Evolutionary conservation across 2,797 vertebrate species (phyloP).

Genomic region (Caiman crocodilus): DNA sequence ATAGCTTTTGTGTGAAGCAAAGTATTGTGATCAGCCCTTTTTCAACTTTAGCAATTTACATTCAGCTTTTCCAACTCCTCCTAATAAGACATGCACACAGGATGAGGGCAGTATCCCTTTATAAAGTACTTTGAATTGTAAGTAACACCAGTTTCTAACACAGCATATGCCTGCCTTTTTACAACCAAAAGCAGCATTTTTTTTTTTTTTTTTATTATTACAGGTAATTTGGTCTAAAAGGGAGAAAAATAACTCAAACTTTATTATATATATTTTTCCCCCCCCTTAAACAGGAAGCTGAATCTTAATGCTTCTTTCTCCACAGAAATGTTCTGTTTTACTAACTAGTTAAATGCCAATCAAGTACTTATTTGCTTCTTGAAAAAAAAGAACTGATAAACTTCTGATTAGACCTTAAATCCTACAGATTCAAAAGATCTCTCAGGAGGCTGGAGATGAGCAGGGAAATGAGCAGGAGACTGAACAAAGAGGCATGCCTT

Average conservation of each 20-base stretch:
- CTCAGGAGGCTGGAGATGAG: not conserved
- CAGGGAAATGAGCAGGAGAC: not conserved
- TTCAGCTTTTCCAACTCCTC: conserved; percentile 9
- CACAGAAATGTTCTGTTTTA: conserved; percentile 12
- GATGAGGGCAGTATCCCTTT: not conserved
- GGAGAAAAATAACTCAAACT: not conserved
- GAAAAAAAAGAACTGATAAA: conserved; percentile 4
- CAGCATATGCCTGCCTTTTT: not conserved
- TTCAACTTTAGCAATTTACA: conserved; percentile 18
- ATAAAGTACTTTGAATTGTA: not conserved
- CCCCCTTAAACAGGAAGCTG: not conserved
- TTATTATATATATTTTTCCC: not conserved
- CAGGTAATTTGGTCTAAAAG: conserved; percentile 21
- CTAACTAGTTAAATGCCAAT: conserved; percentile 31
- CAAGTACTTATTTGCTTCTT: conserved; percentile 42
- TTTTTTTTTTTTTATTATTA: no score
- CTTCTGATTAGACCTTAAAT: conserved; percentile 51
- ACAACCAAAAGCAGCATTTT: not conserved
- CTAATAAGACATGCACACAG: not conserved
- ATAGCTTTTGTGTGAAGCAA: conserved; percentile 34
- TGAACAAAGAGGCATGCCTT: not conserved
- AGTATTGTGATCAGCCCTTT: conserved; percentile 35
- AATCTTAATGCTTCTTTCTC: not conserved
- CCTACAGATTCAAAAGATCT: conserved; percentile 40
- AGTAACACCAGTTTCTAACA: not conserved